These are phyloP conservation scores for Glaucidium brasilianum DNA, from an alignment of 2,113 vertebrate species.

Conservation along the genomic window DNA sequence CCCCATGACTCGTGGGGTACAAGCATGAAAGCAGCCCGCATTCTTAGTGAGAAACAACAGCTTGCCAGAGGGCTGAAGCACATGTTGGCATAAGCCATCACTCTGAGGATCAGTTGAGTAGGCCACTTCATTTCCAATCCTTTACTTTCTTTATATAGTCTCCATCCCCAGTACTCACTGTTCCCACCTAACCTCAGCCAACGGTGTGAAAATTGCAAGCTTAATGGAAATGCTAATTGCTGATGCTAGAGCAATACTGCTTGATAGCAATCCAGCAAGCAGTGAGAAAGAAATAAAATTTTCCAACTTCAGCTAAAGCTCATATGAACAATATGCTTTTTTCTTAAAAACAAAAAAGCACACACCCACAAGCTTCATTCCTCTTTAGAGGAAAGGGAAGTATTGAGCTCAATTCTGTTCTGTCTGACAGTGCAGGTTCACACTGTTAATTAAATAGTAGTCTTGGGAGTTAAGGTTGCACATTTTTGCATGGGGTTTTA, in stretches of 20 bases:
- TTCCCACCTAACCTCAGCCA: background rate
- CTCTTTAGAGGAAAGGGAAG: background rate
- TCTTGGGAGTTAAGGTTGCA: background rate
- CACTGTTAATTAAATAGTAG: background rate
- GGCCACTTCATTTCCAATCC: background rate
- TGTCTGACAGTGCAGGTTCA: background rate
- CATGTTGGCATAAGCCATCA: background rate
- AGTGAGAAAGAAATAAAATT: background rate
- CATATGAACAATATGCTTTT: background rate
- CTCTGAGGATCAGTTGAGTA: background rate
- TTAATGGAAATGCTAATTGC: conserved; percentile 32
- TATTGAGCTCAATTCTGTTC: background rate
- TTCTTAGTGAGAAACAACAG: background rate
- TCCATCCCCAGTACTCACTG: background rate
- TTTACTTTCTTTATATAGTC: background rate
- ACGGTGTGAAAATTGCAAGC: conserved; percentile 14
- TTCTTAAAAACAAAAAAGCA: background rate
- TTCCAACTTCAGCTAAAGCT: background rate
- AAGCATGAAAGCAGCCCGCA: background rate
- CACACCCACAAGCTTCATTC: background rate
- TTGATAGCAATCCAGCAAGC: background rate
- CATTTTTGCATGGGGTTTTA: conserved; percentile 1
- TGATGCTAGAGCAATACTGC: background rate
- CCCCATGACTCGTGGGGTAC: background rate
- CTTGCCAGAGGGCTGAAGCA: conserved; percentile 13